Evolutionary conservation across 2,797 vertebrate species (phyloP).

Genomic region (Masticophis lateralis): DNA sequence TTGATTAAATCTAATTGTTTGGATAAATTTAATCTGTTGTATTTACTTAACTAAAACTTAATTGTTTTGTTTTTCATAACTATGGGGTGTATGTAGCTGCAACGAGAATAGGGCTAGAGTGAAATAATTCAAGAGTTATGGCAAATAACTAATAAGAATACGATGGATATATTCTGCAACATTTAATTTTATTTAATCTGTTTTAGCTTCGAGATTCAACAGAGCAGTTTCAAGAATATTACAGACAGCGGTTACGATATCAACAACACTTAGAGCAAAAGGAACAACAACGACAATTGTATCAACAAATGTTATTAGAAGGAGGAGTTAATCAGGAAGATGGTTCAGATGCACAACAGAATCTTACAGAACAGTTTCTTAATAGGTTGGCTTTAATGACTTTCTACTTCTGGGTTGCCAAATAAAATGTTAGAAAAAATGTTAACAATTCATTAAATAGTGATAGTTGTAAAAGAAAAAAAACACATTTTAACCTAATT

Average conservation of each 20-base stretch:
- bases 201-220: constrained; percentile 89
- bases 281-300: constrained; percentile 91
- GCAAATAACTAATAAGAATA: not conserved
- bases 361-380: constrained; percentile 95
- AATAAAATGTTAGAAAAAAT: not conserved
- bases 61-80: not conserved
- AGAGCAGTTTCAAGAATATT: constrained; percentile 94
- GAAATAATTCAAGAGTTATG: not conserved
- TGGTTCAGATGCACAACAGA: constrained; percentile 82
- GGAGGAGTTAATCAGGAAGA: constrained; percentile 94
- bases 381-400: constrained; percentile 77
- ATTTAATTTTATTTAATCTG: constrained; percentile 10
- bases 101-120: not conserved
- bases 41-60: not conserved
- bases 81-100: not conserved
- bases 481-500: not conserved
- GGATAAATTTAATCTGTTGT: not conserved
- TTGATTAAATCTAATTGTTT: not conserved
- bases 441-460: not conserved
- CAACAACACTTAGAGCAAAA: constrained; percentile 97
- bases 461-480: not conserved
- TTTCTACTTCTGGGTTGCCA: not conserved
- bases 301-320: constrained; percentile 96
- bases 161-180: not conserved
- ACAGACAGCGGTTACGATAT: constrained; percentile 89